These are phyloP conservation scores for Epiblema foenella DNA, from an alignment of 2,888 invertebrate genomes.

Conservation along the genomic window DNA sequence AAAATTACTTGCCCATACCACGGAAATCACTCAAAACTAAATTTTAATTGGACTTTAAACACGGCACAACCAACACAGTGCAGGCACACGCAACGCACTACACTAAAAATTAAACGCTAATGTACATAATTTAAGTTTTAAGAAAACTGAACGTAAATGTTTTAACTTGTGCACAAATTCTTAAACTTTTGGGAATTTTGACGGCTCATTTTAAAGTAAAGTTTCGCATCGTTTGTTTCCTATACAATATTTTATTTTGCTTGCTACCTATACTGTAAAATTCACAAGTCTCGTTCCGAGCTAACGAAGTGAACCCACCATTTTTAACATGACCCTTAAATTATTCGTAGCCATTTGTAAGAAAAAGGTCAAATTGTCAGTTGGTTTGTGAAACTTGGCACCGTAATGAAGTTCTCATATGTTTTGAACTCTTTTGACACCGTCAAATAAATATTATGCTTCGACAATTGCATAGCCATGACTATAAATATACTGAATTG, in stretches of 20 bases:
- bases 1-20: slow-evolving; percentile 4
- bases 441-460: not conserved
- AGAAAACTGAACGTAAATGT: slow-evolving; percentile 33
- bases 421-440: not conserved
- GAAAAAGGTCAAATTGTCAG: not conserved
- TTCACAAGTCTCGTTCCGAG: not conserved
- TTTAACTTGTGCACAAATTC: slow-evolving; percentile 30
- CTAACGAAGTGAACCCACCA: not conserved
- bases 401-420: not conserved
- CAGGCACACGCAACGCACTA: slow-evolving; percentile 25
- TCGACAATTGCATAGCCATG: not conserved
- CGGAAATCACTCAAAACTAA: slow-evolving; percentile 14
- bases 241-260: too few species aligned
- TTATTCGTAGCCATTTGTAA: not conserved
- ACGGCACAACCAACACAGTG: slow-evolving; percentile 34
- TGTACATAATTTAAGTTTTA: slow-evolving; percentile 28
- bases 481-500: not conserved
- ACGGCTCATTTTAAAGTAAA: not conserved
- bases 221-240: too few species aligned
- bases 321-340: not conserved
- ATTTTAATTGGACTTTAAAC: slow-evolving; percentile 25
- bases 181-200: slow-evolving; percentile 29
- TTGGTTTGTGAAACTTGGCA: not conserved
- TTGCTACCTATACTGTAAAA: too few species aligned
- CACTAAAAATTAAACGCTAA: slow-evolving; percentile 34